Base-by-base conservation (phyloP, 2,888 invertebrate species). In the Andrena minutula region DNA sequence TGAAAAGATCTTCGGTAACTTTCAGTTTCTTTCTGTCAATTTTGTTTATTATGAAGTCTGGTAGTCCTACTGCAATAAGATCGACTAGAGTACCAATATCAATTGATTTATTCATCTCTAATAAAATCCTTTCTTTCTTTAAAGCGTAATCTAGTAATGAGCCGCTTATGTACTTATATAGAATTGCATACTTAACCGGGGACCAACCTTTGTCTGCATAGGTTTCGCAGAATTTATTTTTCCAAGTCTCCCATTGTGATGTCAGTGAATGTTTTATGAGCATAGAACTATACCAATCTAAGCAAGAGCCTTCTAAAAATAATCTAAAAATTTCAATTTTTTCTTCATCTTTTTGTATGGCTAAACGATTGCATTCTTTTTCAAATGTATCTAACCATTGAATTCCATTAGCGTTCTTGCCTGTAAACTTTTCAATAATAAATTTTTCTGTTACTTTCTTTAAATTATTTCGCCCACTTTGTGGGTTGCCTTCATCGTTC, bases 401-500 rank as follows among this genome's bases (percentile, higher is more conserved):
- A 20, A 23, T 23, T 10, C 5, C 56, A 10, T 56, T 56, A 56
- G 5, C 20, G 0, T 56, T 26, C 23, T 56, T 56, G 20, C 23
- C 20, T 20, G 16, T 56, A 56, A 56, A 56, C 20, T 56, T 26
- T 26, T 56, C 56, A 56, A 56, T 56, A 23, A 26, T 56, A 3
- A 56, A 10, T 56, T 56, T 56, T 56, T 56, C 56, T 10, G 56
- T 20, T 56, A 56, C 12, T 26, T 56, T 56, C 56, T 56, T 56
- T 23, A 56, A 23, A 10, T 56, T 56, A 20, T 23, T n/a, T 26
- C 20, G 16, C 10, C 23, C 35, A 35, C 35, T 35, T 35, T 35
- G 35, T 35, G 35, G 35, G 35, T 35, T 35, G 35, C 8, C 20
- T 56, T 56, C 10, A 23, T 56, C 23, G 23, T 26, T 56, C 10